These are phyloP conservation scores for Drosophila leonis DNA, from an alignment of 2,888 invertebrate genomes.

Conservation along the genomic window DNA sequence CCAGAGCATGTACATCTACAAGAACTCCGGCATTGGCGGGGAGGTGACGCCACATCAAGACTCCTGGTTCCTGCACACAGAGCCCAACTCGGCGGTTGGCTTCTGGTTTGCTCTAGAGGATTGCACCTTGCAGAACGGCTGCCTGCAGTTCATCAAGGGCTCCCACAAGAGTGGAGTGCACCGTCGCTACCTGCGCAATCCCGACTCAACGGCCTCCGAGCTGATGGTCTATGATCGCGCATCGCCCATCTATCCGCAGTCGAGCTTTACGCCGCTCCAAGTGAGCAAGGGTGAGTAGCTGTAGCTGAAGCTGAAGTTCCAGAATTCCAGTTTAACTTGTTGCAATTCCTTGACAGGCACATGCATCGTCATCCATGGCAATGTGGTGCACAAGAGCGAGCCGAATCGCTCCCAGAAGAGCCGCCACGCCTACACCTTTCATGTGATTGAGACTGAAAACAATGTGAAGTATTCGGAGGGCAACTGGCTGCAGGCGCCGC, in stretches of 20 bases:
- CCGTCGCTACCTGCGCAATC: constrained; percentile 89
- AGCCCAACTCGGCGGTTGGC: constrained; percentile 92
- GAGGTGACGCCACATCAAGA: constrained; percentile 95
- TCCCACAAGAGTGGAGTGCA: constrained; percentile 95
- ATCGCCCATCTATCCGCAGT: constrained; percentile 89
- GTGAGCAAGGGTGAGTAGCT: constrained; percentile 93
- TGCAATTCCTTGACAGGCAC: constrained; percentile 88
- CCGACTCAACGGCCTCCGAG: constrained; percentile 88
- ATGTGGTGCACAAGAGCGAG: constrained; percentile 96
- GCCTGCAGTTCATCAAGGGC: constrained; percentile 95
- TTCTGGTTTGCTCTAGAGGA: constrained; percentile 99
- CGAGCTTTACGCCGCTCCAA: constrained; percentile 91
- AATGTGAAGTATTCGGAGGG: constrained; percentile 90
- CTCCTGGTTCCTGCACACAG: constrained; percentile 93
- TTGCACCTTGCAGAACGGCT: constrained; percentile 96
- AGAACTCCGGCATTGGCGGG: constrained; percentile 95
- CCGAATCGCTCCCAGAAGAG: constrained; percentile 92
- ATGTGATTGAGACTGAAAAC: constrained; percentile 92
- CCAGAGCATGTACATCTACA: constrained; percentile 99
- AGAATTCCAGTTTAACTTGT: neutral
- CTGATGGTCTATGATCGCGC: constrained; percentile 90
- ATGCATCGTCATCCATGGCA: constrained; percentile 95
- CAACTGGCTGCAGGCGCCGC: constrained; percentile 95
- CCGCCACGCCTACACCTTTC: constrained; percentile 98
- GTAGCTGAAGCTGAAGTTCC: neutral